These are phyloP conservation scores for Pomatostomus ruficeps DNA, from an alignment of 2,113 vertebrate species.

Conservation along the genomic window DNA sequence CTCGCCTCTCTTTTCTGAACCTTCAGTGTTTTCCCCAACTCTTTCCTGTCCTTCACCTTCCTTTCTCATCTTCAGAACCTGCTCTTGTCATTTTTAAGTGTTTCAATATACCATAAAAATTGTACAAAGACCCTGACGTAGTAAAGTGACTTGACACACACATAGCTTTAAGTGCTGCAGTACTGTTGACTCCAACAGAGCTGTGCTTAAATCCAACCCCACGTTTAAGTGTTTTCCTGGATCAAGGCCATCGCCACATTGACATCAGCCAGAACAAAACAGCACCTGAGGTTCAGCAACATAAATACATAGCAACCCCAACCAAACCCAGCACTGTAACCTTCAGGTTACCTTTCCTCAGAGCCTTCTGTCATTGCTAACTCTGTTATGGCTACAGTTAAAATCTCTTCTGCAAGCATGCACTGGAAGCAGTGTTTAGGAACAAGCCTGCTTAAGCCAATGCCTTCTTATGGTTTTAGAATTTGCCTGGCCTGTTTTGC, in stretches of 20 bases:
- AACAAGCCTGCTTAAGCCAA: background rate
- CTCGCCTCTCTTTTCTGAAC: background rate
- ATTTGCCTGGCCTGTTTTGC: constrained; percentile 13
- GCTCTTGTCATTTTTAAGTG: background rate
- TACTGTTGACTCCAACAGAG: background rate
- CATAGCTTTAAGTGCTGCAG: background rate
- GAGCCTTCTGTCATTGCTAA: background rate
- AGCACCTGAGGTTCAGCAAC: constrained; percentile 25
- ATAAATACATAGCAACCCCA: constrained; percentile 2
- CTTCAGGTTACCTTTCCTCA: constrained; percentile 31
- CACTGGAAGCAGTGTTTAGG: background rate
- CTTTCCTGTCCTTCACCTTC: background rate
- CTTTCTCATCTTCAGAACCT: background rate
- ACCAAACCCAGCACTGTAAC: background rate
- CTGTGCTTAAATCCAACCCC: background rate
- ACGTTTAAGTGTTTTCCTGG: constrained; percentile 27
- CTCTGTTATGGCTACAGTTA: background rate
- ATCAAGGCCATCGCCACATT: background rate
- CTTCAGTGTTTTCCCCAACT: background rate
- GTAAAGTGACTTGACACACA: background rate
- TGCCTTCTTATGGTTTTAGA: background rate
- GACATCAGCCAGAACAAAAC: constrained; percentile 14
- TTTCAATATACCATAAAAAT: background rate
- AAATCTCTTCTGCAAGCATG: background rate
- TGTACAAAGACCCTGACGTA: background rate